These are phyloP conservation scores for Motacilla tschutschensis DNA, from an alignment of 2,113 vertebrate species.

Conservation along the genomic window DNA sequence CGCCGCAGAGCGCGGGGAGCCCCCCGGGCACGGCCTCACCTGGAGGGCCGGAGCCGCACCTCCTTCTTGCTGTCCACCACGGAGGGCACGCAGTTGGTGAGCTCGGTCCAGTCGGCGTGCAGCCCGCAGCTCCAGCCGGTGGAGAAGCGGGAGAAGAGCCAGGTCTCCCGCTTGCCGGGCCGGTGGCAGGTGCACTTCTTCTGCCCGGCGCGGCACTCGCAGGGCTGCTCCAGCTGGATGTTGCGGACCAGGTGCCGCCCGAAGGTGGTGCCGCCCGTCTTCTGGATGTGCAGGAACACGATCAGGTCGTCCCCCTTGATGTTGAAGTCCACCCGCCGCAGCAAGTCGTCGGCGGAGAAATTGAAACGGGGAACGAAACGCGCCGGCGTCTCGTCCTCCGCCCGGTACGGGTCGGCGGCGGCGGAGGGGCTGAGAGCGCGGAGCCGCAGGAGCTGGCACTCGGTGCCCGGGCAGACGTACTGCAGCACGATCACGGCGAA, in stretches of 20 bases:
- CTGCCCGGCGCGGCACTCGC: constrained; percentile 92
- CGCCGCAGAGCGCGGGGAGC: neutral
- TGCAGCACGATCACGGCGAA: constrained; percentile 92
- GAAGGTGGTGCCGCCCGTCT: constrained; percentile 96
- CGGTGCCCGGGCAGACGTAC: constrained; percentile 90
- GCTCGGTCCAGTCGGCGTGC: constrained; percentile 98
- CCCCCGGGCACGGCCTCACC: constrained; percentile 67
- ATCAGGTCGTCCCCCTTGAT: constrained; percentile 94
- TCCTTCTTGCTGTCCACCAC: constrained; percentile 83
- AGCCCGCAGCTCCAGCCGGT: constrained; percentile 98
- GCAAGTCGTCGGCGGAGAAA: constrained; percentile 84
- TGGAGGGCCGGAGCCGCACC: constrained; percentile 71
- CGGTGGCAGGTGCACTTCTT: constrained; percentile 96
- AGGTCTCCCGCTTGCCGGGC: constrained; percentile 92
- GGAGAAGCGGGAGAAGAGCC: constrained; percentile 98
- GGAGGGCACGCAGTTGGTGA: constrained; percentile 92
- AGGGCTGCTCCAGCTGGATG: constrained; percentile 94
- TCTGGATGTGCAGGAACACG: constrained; percentile 97
- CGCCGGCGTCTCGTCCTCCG: constrained; percentile 86
- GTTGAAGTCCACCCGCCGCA: constrained; percentile 85
- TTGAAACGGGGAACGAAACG: constrained; percentile 89
- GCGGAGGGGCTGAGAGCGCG: constrained; percentile 70
- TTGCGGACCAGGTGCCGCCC: constrained; percentile 95
- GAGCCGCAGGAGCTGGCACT: constrained; percentile 85
- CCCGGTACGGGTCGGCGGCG: constrained; percentile 85